Evolutionary conservation across 2,113 vertebrate species (phyloP).

Genomic region (Paradisaea rubra): DNA sequence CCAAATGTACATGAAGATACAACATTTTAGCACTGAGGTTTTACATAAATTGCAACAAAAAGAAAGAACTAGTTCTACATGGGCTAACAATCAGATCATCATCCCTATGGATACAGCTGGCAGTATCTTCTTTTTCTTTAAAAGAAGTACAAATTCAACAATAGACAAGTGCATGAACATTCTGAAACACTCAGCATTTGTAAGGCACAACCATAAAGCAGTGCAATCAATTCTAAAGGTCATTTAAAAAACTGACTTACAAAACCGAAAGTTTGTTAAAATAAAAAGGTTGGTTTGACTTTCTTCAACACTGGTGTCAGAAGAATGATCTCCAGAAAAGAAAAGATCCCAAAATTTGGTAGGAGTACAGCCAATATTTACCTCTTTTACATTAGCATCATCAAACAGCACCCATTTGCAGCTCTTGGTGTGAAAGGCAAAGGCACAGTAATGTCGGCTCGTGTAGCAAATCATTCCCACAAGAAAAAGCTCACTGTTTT

Average conservation of each 20-base stretch:
- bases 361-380: slow-evolving; percentile 26
- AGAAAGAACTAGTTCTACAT: neutral
- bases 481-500: slow-evolving; percentile 86
- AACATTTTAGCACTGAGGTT: neutral
- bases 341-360: neutral
- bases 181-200: neutral
- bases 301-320: neutral
- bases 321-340: neutral
- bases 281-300: neutral
- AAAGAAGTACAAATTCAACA: neutral
- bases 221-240: neutral
- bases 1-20: neutral
- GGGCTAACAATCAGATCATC: neutral
- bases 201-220: neutral
- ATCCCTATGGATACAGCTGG: neutral
- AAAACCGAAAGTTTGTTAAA: neutral
- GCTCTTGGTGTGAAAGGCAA: slow-evolving; percentile 92
- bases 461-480: slow-evolving; percentile 97
- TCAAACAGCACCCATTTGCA: slow-evolving; percentile 98
- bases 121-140: neutral
- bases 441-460: slow-evolving; percentile 95
- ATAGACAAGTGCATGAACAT: neutral
- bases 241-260: neutral
- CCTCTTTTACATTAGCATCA: slow-evolving; percentile 98
- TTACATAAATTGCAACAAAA: neutral